Evolutionary conservation across 2,888 invertebrate genomes (phyloP).

Genomic region (Lasius fuliginosus): DNA sequence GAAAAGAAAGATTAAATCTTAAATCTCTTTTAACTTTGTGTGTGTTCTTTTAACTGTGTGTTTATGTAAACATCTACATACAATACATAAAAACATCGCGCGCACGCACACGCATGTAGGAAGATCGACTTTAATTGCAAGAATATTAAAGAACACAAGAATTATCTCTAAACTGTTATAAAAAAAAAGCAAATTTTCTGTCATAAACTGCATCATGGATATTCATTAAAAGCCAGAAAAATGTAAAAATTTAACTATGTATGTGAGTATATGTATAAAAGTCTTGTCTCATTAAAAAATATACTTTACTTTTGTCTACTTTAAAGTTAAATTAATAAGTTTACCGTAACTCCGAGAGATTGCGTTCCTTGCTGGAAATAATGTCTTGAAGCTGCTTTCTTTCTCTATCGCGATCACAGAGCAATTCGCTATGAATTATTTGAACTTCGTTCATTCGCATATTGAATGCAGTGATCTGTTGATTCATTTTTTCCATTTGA

Average conservation of each 20-base stretch:
- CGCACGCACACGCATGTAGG: not conserved
- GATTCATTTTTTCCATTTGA: conserved; percentile 65
- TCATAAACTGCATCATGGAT: not conserved
- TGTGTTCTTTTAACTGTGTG: not conserved
- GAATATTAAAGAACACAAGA: not conserved
- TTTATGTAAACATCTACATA: not conserved
- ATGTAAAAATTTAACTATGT: not conserved
- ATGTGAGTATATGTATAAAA: too few relatives aligned
- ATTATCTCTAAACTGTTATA: not conserved
- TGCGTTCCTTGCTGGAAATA: not conserved
- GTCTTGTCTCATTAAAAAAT: too few relatives aligned
- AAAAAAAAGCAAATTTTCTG: not conserved
- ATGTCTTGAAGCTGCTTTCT: not conserved
- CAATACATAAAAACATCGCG: not conserved
- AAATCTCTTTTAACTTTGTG: too few relatives aligned
- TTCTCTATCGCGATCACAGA: not conserved
- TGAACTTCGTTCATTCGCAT: not conserved
- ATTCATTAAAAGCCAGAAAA: not conserved
- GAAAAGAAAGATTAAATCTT: not conserved
- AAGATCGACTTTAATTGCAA: not conserved
- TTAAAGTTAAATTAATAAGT: not conserved
- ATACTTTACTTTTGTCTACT: not conserved
- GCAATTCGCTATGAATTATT: not conserved
- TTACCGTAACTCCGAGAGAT: not conserved
- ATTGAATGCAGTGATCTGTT: not conserved